Base-by-base conservation (phyloP, 2,797 vertebrate species). In the Chaetophractus vellerosus region DNA sequence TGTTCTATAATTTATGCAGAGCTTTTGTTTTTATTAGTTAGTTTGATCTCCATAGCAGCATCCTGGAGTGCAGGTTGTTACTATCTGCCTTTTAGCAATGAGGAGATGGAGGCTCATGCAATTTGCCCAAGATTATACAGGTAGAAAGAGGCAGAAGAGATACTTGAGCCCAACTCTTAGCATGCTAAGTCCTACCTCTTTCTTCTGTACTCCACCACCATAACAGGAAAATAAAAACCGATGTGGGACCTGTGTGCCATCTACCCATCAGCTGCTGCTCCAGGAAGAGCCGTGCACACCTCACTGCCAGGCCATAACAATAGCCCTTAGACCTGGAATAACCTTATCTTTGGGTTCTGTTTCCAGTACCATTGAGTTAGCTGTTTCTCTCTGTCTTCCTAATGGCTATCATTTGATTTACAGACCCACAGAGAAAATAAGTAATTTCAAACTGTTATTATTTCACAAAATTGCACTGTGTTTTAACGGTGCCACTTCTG, bases 361-460 rank as follows among this genome's bases (percentile, higher is more conserved):
- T 88, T 92, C 45, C 45, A 76, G 10, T 33, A 33, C 10, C 57
- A 8, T 61, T 91, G 89, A 82, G 82, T 96, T 87, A 87, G 10
- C 72, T 31, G 88, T 86, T 76, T 14, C 88, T 76, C 31, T 81
- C 50, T 88, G 33, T 68, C 50, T 66, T 85, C 26, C 45, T 92
- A 45, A 81, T 94, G 38, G 61, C 16, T 59, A 16, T 76, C 28
- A 71, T 92, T 94, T 90, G 66, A 81, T 92, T 94, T 76, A 85
- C 12, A 85, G 82, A 94, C 6, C 16, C 23, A 50, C 2, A 18
- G 78, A 85, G 78, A 90, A 94, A 90, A 90, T n/a, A 95, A 95
- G 19, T 91, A n/a, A 93, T 91, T 92, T 94, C 14, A 71, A 90
- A 80, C 16, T 64, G 63, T 64, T 92, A 55, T 41, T 75, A 78